Conservation (phyloP, 2,797 vertebrate genomes). For the Propithecus deckenii region DNA sequence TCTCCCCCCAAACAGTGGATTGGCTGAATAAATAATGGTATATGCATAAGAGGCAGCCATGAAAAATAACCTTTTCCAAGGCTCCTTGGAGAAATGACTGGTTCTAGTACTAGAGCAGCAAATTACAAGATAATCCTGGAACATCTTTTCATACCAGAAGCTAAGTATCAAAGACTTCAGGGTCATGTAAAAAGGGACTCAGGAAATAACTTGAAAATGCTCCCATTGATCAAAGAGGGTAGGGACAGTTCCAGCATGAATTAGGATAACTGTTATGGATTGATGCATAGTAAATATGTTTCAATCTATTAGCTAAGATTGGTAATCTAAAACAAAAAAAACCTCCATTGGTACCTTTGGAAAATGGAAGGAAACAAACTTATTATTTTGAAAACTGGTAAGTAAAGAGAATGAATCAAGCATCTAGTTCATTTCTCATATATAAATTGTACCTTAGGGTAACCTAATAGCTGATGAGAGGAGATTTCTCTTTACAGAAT, state of each 20-base stretch:
- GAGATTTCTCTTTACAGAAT: background rate
- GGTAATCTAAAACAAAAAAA: background rate
- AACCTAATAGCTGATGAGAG: background rate
- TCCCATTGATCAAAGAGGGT: background rate
- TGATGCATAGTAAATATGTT: background rate
- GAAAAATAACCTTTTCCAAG: background rate
- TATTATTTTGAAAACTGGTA: constrained; percentile 36
- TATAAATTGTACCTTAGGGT: background rate
- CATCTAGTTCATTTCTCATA: background rate
- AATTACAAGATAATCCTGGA: constrained; percentile 9
- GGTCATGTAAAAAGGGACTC: background rate
- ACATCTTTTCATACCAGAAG: constrained; percentile 12
- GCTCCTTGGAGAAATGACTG: background rate
- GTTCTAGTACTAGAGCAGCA: background rate
- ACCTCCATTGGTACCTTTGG: background rate
- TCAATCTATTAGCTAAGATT: background rate
- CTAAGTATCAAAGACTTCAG: background rate
- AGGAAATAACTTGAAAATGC: background rate
- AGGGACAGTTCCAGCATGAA: background rate
- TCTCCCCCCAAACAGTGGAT: background rate
- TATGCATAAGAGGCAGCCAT: background rate
- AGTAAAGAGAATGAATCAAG: constrained; percentile 15
- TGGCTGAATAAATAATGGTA: constrained; percentile 16
- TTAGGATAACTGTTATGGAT: background rate
- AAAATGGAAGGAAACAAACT: background rate